Conservation (phyloP, 2,113 vertebrate species). For the Campylomormyrus tamandua region DNA sequence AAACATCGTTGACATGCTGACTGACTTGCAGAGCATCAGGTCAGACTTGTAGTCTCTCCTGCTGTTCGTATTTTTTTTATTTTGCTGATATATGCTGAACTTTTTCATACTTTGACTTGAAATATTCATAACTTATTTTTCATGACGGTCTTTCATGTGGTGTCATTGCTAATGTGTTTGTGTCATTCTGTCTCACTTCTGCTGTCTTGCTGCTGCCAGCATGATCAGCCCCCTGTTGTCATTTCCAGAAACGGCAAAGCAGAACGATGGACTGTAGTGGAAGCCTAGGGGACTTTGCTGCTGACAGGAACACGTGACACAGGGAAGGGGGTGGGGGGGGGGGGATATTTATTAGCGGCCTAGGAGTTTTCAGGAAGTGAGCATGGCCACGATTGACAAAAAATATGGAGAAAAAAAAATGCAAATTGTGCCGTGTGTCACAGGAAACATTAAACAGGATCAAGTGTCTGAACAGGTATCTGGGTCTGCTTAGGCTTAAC, state of each 20-base stretch:
- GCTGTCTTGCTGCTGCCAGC: no score
- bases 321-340: not conserved
- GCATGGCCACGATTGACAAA: not conserved
- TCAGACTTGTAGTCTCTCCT: not conserved
- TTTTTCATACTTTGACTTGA: not conserved
- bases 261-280: not conserved
- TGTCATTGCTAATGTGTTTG: not conserved
- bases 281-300: not conserved
- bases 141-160: not conserved
- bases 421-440: not conserved
- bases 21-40: not conserved
- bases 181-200: not conserved
- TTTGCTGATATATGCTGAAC: not conserved
- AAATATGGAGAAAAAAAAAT: not conserved
- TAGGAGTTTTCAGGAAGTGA: not conserved
- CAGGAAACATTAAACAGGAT: not conserved
- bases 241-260: not conserved
- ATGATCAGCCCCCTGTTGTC: no score
- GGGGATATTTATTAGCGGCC: not conserved
- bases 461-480: not conserved
- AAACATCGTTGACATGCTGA: not conserved
- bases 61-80: not conserved
- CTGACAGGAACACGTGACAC: not conserved
- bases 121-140: constrained; percentile 6
- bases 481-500: not conserved